Conservation (phyloP, 2,888 invertebrate genomes). For the Melipona beecheii region DNA sequence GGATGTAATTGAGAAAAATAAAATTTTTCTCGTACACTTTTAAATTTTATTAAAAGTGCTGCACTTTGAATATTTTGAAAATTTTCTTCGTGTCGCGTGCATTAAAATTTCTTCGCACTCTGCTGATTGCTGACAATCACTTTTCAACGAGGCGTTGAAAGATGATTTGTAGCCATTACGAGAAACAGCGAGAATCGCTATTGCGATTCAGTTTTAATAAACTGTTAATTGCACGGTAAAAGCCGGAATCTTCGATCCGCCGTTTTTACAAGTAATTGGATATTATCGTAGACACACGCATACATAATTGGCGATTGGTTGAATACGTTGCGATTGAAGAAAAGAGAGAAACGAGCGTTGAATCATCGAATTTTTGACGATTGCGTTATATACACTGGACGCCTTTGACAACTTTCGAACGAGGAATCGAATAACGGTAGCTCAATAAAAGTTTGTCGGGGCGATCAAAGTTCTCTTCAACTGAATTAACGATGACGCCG, state of each 20-base stretch:
- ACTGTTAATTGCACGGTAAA: constrained; percentile 4
- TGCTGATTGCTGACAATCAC: background rate
- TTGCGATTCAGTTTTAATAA: background rate
- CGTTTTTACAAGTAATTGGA: background rate
- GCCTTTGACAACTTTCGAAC: background rate
- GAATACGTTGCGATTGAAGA: background rate
- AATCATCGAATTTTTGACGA: background rate
- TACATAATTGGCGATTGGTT: background rate
- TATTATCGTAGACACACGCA: too few relatives aligned
- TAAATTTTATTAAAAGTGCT: too few relatives aligned
- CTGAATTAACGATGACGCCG: background rate
- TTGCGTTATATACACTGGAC: background rate
- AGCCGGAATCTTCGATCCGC: background rate
- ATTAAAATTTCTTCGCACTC: too few relatives aligned
- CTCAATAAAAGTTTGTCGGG: constrained; percentile 3
- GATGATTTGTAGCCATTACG: background rate
- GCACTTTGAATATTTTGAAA: too few relatives aligned
- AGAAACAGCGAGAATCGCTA: background rate
- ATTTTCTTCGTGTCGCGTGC: too few relatives aligned
- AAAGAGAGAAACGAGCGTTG: background rate
- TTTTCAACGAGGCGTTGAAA: background rate
- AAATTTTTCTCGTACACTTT: too few relatives aligned
- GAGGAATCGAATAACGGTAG: background rate
- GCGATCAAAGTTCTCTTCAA: constrained; percentile 7
- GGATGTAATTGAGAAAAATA: too few relatives aligned